A percentile compares a stretch with the other conserved stretches of the same genome.
Evolutionary conservation across 2,888 invertebrate genomes (phyloP).

Genomic region (Thereva nobilitata): DNA sequence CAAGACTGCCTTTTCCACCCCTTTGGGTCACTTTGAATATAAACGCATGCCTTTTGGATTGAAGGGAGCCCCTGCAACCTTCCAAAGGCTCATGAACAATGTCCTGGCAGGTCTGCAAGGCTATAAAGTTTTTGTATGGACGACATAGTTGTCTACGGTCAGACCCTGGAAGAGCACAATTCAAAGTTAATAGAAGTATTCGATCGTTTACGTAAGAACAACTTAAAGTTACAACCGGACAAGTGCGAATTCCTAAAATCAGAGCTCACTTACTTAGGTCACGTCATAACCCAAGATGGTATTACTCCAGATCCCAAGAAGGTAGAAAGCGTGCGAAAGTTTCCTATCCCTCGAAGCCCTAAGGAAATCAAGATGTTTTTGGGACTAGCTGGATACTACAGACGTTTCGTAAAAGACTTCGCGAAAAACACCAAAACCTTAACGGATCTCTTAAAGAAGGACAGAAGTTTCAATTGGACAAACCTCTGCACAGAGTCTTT

Average conservation of each 20-base stretch:
- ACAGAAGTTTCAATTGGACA: constrained; percentile 24
- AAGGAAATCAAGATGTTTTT: constrained; percentile 45
- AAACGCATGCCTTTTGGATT: constrained; percentile 53
- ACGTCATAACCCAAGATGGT: constrained; percentile 47
- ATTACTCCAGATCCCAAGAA: constrained; percentile 35
- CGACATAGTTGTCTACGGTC: constrained; percentile 49
- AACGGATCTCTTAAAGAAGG: constrained; percentile 18
- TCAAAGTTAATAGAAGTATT: constrained; percentile 44
- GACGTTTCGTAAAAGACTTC: constrained; percentile 37
- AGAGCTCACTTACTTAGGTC: constrained; percentile 44
- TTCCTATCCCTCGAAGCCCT: constrained; percentile 39
- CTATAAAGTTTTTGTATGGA: constrained; percentile 43
- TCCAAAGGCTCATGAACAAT: constrained; percentile 53
- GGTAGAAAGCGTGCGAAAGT: constrained; percentile 19
- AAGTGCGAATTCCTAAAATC: constrained; percentile 44
- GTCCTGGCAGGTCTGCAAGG: constrained; percentile 50
- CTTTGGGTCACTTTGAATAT: constrained; percentile 51
- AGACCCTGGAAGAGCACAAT: constrained; percentile 46
- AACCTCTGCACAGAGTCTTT: too few relatives aligned
- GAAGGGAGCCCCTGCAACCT: constrained; percentile 55
- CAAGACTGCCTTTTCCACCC: constrained; percentile 53
- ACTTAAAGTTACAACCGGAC: constrained; percentile 45
- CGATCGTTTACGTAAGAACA: constrained; percentile 41
- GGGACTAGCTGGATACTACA: constrained; percentile 43
- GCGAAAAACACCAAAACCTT: constrained; percentile 19